A percentile compares a stretch with the other conserved stretches of the same genome.
Evolutionary conservation across 2,113 vertebrate species (phyloP).

Genomic region (Gallinago paraguaiae): DNA sequence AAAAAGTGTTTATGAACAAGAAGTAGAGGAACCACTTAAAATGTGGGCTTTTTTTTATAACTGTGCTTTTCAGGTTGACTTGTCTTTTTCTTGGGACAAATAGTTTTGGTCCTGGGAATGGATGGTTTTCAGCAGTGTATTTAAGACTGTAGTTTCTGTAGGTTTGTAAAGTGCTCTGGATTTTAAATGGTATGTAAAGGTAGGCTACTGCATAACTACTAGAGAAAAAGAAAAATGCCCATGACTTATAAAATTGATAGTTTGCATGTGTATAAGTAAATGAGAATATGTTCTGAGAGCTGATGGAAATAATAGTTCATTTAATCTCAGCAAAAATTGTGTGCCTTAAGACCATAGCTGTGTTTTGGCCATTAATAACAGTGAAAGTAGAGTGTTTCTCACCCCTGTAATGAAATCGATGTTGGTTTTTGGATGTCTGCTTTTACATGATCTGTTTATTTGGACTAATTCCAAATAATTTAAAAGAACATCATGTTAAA

Average conservation of each 20-base stretch:
- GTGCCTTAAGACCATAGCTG: not conserved
- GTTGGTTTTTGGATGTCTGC: not conserved
- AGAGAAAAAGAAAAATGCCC: accelerated
- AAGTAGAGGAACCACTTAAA: not conserved
- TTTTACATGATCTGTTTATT: not conserved
- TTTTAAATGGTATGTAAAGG: not conserved
- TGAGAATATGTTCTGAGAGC: not conserved
- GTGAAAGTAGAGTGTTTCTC: not conserved
- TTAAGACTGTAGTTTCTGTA: not conserved
- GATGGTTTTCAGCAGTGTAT: not conserved
- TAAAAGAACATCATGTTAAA: accelerated
- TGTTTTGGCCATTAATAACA: not conserved
- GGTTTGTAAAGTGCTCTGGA: not conserved
- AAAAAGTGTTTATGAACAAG: not conserved
- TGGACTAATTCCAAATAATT: not conserved
- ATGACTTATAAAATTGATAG: not conserved
- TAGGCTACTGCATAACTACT: not conserved
- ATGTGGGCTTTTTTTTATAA: not conserved
- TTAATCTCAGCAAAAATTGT: not conserved
- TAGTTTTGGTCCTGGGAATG: not conserved
- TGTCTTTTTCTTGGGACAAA: not conserved
- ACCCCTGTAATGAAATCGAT: not conserved
- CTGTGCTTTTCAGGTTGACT: not conserved
- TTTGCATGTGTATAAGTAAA: not conserved
- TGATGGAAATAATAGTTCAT: not conserved